Conservation (phyloP, 2,797 vertebrate species). For the Avahi laniger region DNA sequence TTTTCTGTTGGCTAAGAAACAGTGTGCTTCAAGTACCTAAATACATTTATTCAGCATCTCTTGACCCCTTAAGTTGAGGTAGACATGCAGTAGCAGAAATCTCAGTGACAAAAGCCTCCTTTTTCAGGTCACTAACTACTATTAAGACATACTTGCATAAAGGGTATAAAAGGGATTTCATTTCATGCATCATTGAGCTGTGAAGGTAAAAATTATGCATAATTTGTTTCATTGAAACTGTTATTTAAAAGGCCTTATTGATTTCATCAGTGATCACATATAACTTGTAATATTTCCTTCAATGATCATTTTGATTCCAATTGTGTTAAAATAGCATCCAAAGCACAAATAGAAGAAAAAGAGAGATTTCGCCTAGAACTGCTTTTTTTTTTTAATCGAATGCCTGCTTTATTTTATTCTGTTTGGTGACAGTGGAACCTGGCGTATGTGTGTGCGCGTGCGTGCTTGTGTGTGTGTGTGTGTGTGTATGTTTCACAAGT, state of each 20-base stretch:
- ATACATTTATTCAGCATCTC: neutral
- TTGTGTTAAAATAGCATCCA: slow-evolving; percentile 59
- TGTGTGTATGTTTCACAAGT: neutral
- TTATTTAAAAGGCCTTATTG: slow-evolving; percentile 51
- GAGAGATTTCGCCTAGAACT: slow-evolving; percentile 14
- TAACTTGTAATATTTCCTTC: slow-evolving; percentile 28
- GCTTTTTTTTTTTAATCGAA: neutral
- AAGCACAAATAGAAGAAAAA: neutral
- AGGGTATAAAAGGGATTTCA: slow-evolving; percentile 45
- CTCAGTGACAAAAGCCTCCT: slow-evolving; percentile 13
- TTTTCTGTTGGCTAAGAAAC: neutral
- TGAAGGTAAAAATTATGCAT: slow-evolving; percentile 65
- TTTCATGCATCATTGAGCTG: slow-evolving; percentile 69
- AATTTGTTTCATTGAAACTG: slow-evolving; percentile 59
- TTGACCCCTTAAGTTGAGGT: slow-evolving; percentile 18
- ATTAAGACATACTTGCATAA: slow-evolving; percentile 32
- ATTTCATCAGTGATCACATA: slow-evolving; percentile 35
- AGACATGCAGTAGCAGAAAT: neutral
- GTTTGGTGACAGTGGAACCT: neutral
- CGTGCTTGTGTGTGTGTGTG: neutral
- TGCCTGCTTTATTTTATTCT: slow-evolving; percentile 28
- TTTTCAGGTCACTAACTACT: slow-evolving; percentile 45
- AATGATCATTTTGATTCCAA: slow-evolving; percentile 39
- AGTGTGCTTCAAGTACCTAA: neutral
- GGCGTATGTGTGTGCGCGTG: neutral